Conservation (phyloP, 2,797 vertebrate species). For the Benthosema pterotum region DNA sequence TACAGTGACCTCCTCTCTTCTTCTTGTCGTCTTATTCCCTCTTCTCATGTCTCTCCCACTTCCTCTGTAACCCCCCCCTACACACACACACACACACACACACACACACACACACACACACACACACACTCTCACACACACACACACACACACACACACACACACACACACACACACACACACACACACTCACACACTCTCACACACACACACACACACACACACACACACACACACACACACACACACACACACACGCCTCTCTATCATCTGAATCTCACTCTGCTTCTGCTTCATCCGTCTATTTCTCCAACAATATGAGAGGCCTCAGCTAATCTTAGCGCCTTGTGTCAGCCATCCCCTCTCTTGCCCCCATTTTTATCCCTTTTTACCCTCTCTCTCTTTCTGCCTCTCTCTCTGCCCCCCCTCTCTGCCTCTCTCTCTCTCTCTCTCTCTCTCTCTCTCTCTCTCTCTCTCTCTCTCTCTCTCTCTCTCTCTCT, state of each 20-base stretch:
- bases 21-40: conserved; percentile 14
- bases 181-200: too few species aligned
- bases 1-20: conserved; percentile 54
- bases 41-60: conserved; percentile 13
- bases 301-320: conserved; percentile 50
- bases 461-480: conserved; percentile 27
- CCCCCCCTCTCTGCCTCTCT: neutral
- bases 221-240: too few species aligned
- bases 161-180: too few species aligned
- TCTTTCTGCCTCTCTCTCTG: conserved; percentile 4
- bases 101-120: too few species aligned
- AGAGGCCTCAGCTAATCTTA: conserved; percentile 62
- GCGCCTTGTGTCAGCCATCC: conserved; percentile 70
- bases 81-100: too few species aligned
- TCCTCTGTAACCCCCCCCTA: too few species aligned
- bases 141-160: too few species aligned
- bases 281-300: conserved; percentile 61
- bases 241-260: too few species aligned
- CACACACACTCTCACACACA: too few species aligned
- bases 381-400: neutral
- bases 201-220: too few species aligned
- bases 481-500: neutral
- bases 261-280: conserved; percentile 36
- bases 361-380: conserved; percentile 37
- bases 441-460: conserved; percentile 27